Evolutionary conservation across 92 coral and sea anemone genomes (phyloP).

Genomic region (Ricordea florida): DNA sequence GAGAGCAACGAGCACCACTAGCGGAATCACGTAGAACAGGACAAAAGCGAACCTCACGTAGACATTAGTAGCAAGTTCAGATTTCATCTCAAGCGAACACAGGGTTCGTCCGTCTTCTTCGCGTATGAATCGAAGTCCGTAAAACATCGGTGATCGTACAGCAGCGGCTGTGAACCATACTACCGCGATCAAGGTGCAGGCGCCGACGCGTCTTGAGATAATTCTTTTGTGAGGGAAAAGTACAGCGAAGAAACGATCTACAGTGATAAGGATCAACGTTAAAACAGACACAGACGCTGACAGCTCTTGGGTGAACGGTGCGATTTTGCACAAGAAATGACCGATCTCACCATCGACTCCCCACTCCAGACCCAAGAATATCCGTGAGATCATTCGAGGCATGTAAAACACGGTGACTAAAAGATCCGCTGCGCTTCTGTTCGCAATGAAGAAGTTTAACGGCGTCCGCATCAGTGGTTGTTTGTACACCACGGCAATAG

Average conservation of each 20-base stretch:
- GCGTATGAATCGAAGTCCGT: conserved; percentile 16
- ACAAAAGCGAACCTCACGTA: conserved; percentile 41
- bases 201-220: conserved; percentile 43
- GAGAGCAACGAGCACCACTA: conserved; percentile 45
- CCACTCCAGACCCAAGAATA: conserved; percentile 40
- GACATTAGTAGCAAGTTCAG: conserved; percentile 1
- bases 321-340: conserved; percentile 60
- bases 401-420: conserved; percentile 60
- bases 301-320: conserved; percentile 59
- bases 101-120: conserved; percentile 8
- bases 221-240: conserved; percentile 55
- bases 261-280: conserved; percentile 53
- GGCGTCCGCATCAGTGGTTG: conserved; percentile 60
- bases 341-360: conserved; percentile 50
- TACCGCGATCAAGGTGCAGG: conserved; percentile 12
- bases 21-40: conserved; percentile 59
- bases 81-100: conserved; percentile 22
- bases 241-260: conserved; percentile 66
- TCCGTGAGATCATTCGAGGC: conserved; percentile 59
- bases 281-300: conserved; percentile 70
- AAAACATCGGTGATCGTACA: conserved; percentile 52
- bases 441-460: conserved; percentile 68
- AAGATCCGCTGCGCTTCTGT: conserved; percentile 74
- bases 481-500: conserved; percentile 62
- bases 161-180: conserved; percentile 66